These are phyloP conservation scores for Brienomyrus brachyistius DNA, from an alignment of 2,113 vertebrate genomes.

Conservation along the genomic window DNA sequence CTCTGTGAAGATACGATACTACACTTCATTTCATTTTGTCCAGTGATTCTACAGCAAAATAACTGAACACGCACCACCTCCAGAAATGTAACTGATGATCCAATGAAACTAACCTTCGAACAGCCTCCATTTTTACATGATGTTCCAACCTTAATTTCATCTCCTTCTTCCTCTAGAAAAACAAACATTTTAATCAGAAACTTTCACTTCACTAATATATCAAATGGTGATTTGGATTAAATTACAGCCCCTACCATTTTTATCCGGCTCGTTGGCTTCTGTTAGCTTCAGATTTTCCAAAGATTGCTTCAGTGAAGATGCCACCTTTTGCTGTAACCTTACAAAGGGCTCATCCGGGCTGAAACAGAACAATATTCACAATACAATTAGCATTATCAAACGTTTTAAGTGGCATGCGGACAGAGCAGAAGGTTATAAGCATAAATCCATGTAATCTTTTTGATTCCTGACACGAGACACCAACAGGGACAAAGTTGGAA, in stretches of 20 bases:
- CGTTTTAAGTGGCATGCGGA: neutral
- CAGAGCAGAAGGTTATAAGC: neutral
- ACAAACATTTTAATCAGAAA: neutral
- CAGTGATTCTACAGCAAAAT: neutral
- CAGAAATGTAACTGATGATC: neutral
- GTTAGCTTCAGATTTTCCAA: slow-evolving; percentile 71
- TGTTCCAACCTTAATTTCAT: slow-evolving; percentile 72
- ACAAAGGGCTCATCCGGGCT: slow-evolving; percentile 74
- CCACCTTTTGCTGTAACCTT: slow-evolving; percentile 69
- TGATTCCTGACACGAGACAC: neutral
- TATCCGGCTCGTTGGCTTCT: slow-evolving; percentile 50
- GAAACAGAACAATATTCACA: neutral
- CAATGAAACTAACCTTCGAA: slow-evolving; percentile 54
- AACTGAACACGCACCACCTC: neutral
- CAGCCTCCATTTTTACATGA: slow-evolving; percentile 76
- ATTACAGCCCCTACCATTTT: slow-evolving; percentile 54
- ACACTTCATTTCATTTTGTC: neutral
- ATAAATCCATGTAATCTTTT: neutral
- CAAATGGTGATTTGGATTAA: neutral
- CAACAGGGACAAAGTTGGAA: neutral
- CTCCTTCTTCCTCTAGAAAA: slow-evolving; percentile 62
- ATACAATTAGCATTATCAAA: neutral
- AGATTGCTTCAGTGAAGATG: slow-evolving; percentile 70
- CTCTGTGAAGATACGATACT: neutral
- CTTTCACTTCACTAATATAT: neutral